Conservation (phyloP, 2,888 invertebrate species). For the Lissocephala sabroskyi region DNA sequence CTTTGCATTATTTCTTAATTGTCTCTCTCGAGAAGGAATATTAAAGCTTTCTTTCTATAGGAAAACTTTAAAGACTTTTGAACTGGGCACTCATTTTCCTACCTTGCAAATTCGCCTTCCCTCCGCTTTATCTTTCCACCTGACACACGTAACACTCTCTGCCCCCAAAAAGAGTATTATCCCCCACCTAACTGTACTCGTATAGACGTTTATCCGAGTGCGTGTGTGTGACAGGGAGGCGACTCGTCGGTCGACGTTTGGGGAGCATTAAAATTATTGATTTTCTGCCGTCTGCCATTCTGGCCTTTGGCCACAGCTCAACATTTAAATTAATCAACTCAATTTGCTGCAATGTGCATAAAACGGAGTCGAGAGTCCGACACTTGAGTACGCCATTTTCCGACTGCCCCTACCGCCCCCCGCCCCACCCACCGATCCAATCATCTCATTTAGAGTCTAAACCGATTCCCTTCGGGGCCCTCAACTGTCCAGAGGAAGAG, state of each 20-base stretch:
- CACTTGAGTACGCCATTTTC: constrained; percentile 4
- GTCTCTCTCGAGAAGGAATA: too few species aligned
- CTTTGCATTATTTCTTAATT: too few species aligned
- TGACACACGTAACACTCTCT: too few species aligned
- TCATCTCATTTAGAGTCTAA: background rate
- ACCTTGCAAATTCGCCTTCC: too few species aligned
- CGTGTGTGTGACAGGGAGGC: background rate
- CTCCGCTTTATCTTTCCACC: too few species aligned
- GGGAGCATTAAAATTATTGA: constrained; percentile 58
- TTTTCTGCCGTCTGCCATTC: constrained; percentile 61
- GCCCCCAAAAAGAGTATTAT: too few species aligned
- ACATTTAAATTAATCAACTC: constrained; percentile 62
- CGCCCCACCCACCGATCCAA: background rate
- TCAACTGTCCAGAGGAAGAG: background rate
- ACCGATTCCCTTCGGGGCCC: background rate
- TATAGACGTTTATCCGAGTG: background rate
- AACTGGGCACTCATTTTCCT: too few species aligned
- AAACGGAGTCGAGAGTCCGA: background rate
- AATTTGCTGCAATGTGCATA: constrained; percentile 37
- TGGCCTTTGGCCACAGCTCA: constrained; percentile 50
- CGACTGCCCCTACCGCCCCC: background rate
- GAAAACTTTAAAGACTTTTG: too few species aligned
- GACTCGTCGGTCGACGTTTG: background rate
- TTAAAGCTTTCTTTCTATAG: too few species aligned
- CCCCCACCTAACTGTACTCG: background rate